Base-by-base conservation (phyloP, 2,888 invertebrate species). In the Catotricha subobsoleta region DNA sequence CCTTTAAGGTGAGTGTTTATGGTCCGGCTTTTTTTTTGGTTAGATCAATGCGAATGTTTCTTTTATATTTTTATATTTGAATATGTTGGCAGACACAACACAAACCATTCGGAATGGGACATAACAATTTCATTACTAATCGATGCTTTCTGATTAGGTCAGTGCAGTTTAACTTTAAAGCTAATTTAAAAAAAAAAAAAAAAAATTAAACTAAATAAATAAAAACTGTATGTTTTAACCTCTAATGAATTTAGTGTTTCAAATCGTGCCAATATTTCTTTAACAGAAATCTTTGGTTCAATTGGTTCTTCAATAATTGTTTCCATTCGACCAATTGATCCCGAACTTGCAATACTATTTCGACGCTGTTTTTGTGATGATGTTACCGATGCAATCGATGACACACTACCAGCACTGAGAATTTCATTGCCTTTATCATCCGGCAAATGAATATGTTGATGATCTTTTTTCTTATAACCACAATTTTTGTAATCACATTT, bases 261-360 rank as follows among this genome's bases (percentile, higher is more conserved):
- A 62, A 84, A 84, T 48, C 83, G 68, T 41, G 81, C 81, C 51
- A 83, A 67, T 50, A 84, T 83, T 56, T 81, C 83, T 56, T 79
- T 77, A 47, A 83, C 83, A 47, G 83, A 82, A 52, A 83, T 72
- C 65, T 84, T 83, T n/a, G 76, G 76, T 56, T 83, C 82, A 35
- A 66, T 67, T 27, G 72, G 71, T 53, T 83, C 83, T 59, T 83
- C 83, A 44, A 79, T 71, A 47, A 83, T 83, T 39, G 83, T 83
- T 60, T 81, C 82, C 82, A 83, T 82, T 58, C 72, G 74, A 50
- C 62, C 75, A 57, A 69, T 72, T 53, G 73, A 73, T 42, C 60
- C 59, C 59, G 51, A 58, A 51, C 60, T 63, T 21, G 62, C 59
- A 23, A 61, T 52, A 50, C 63, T 63, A 12, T 55, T 55, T 21